Evolutionary conservation across 1,140 invertebrate species (phyloP).

Genomic region (Sweltsa coloradensis): DNA sequence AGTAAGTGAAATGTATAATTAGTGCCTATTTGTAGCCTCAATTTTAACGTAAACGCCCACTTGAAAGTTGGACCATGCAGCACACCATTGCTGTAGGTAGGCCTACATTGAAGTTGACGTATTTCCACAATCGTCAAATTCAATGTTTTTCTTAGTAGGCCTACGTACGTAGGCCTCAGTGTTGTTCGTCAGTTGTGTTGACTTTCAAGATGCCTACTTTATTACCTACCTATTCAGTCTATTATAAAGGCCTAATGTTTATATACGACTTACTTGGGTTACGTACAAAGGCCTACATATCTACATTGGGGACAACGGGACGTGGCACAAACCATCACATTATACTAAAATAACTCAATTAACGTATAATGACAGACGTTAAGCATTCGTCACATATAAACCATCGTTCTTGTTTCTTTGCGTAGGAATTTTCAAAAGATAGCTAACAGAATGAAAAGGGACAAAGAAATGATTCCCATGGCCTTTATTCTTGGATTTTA

Average conservation of each 20-base stretch:
- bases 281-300: no score
- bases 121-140: no score
- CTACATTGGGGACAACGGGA: background rate
- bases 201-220: no score
- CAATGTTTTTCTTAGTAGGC: no score
- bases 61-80: no score
- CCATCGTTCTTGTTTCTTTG: background rate
- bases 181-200: no score
- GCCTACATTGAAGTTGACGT: no score
- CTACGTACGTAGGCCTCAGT: no score
- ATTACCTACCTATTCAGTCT: no score
- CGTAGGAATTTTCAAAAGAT: background rate
- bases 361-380: background rate
- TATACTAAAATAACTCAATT: background rate
- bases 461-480: constrained; percentile 16
- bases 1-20: constrained; percentile 11
- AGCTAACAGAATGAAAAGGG: background rate
- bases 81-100: no score
- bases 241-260: no score
- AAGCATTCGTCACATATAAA: background rate
- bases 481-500: constrained; percentile 24
- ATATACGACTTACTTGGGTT: no score
- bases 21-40: background rate
- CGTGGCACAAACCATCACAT: background rate
- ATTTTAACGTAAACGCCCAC: background rate